Percentiles rank a stretch among this genome's conserved stretches.
These are phyloP conservation scores for Tricholaema leucomelas DNA, from an alignment of 2,113 vertebrate genomes.

Conservation along the genomic window DNA sequence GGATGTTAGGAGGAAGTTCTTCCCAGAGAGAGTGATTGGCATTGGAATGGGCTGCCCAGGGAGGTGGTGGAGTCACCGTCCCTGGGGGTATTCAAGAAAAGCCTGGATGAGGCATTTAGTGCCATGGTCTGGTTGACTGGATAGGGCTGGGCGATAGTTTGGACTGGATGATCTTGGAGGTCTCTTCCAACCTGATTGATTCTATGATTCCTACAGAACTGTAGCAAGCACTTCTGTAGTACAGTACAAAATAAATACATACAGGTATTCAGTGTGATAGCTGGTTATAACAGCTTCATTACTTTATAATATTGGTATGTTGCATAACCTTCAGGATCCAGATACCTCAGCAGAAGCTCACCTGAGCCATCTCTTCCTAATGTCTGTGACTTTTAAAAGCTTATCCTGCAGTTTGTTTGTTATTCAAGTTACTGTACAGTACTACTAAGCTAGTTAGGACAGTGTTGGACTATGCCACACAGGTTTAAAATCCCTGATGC, in stretches of 20 bases:
- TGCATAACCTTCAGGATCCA: not conserved
- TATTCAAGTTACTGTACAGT: not conserved
- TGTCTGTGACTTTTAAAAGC: not conserved
- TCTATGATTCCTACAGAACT: not conserved
- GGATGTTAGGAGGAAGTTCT: too few relatives aligned
- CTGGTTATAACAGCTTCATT: not conserved
- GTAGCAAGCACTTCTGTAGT: not conserved
- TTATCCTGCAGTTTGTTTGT: not conserved
- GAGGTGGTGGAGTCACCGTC: too few relatives aligned
- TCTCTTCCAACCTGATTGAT: too few relatives aligned
- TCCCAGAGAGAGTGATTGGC: too few relatives aligned
- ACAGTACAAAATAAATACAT: not conserved
- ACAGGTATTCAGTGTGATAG: not conserved
- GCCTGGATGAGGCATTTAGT: too few relatives aligned
- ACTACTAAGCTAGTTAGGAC: not conserved
- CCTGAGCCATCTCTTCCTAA: not conserved
- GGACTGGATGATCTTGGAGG: too few relatives aligned
- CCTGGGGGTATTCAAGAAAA: too few relatives aligned
- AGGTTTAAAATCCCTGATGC: not conserved
- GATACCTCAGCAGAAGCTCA: not conserved
- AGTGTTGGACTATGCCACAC: not conserved
- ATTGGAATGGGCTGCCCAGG: too few relatives aligned
- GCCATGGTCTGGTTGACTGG: too few relatives aligned
- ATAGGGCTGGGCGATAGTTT: too few relatives aligned
- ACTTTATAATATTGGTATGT: not conserved